Evolutionary conservation across 2,113 vertebrate species (phyloP), one percentile per base, ranked within the genome.

Genomic region (Neoarius graeffei): DNA sequence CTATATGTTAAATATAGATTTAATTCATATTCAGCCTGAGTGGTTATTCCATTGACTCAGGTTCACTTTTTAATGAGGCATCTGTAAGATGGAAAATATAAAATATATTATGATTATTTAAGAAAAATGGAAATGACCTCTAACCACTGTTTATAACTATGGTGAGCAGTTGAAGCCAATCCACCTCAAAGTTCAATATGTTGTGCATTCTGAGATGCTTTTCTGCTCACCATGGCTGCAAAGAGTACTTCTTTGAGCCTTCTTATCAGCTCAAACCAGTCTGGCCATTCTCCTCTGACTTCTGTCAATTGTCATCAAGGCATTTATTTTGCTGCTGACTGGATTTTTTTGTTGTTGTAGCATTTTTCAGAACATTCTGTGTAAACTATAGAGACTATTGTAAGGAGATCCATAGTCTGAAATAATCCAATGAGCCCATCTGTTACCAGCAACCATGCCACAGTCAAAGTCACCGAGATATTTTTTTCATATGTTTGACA

Each of bases 1-100:
- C 15, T 48, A 10, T 74, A 74, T 74, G 71, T 74, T 74, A 48
- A 50, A 74, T 74, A 74, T 23, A 74, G 71, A 74, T 74, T 48
- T 11, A 74, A 48, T 35, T 73, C 30, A 35, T 73, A 73, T 73
- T 73, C 69, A 42, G 30, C 69, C 7, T 50, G 71, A 5, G 23
- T 48, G 8, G 17, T 4, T 48, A 23, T 48, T 48, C 35, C 71
- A 74, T 8, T 74, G 71, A 74, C 35, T 19, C 7, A 74, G 42
- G 71, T 2, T 20, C 7, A 48, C 19, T 20, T 5, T 73, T 9
- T 66, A 11, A 14, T 25, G n/a, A 25, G 8, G 13, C 64, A 66
- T n/a, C 10, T n/a, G 25, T 66, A 13, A 67, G 7, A 67, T 27
- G 66, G n/a, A 67, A 67, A 67, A 66, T 67, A 13, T n/a, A 11